Evolutionary conservation across 2,797 vertebrate genomes (phyloP), one percentile per base, ranked within the genome.

Genomic region (Micromesistius poutassou): DNA sequence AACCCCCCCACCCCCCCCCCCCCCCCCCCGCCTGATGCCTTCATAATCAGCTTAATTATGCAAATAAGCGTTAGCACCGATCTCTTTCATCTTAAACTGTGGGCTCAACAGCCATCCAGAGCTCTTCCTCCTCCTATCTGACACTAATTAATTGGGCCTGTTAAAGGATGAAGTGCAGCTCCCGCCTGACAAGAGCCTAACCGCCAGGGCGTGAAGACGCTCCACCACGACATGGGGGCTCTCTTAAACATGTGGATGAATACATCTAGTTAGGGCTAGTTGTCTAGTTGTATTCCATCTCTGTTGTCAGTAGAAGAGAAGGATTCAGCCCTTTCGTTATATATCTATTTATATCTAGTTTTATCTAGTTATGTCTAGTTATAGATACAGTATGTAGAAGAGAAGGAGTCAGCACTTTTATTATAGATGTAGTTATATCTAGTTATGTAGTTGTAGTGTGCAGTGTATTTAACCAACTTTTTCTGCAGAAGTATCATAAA

Each of bases 21-120:
- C 81, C 74, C 30, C 28, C 31, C 77, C 76, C 35, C 70, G 78
- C 74, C 78, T 78, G 35, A 81, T 73, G 28, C 76, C 80, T 70
- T 76, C 81, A 83, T 82, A 80, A 85, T 83, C 72, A 79, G 74
- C 82, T 86, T 91, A 84, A 92, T 93, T 92, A 93, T 89, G 87
- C 89, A 82, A 90, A 88, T 83, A 78, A 71, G 68, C 68, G 25
- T 71, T 71, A 71, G 25, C 9, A 0, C 40, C 71, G 7, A 76
- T 80, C 79, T 80, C 81, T 82, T 76, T 87, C 77, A 80, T 85
- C 81, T 77, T 84, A 80, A 89, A 87, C 77, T 83, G 78, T 77
- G 35, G 75, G 72, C 85, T 85, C 55, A 80, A 79, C 80, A 77
- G 81, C 83, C 74, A 82, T 89, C 86, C 83, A 77, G 89, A 85